Evolutionary conservation across 2,888 invertebrate species (phyloP), one percentile per base, ranked within the genome.

Genomic region (Sinodicranocentrus sp.): DNA sequence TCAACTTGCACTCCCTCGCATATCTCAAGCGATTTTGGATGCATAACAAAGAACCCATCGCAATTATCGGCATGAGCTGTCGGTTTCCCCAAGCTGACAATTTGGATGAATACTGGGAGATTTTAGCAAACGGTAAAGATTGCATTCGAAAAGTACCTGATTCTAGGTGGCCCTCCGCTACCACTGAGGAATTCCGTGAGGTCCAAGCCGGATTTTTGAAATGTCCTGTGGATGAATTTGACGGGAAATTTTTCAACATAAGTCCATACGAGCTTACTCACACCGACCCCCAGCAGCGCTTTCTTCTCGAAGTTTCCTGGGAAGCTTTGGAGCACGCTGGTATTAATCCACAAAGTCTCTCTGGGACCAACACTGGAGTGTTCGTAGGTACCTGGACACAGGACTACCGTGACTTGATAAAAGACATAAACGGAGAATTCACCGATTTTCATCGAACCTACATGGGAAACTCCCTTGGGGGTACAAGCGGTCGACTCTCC

Each of bases 401-500:
- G 43, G 71, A 79, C 15, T 79, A 79, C 17, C 48, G 71, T 13
- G 79, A 71, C 6, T 61, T 79, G n/a, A 70, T 79, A 2, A 48
- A 43, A n/a, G 57, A 61, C 25, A 19, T 25, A 2, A 82, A 82
- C 19, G 79, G 17, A 1, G 71, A 52, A 63, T 79, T 39, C 19
- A 10, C 48, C 19, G 79, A 79, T 17, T 79, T 79, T 39, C 71
- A 79, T 21, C 65, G 73, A 17, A 91, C 70, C 2, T 78, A 79
- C 21, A 52, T 79, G 28, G 70, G 79, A 72, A 87, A 92, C 76
- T 95, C 93, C 15, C 39, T 63, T 67, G 87, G 86, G 43, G 82
- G 77, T 2, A 73, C 77, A n/a, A 43, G 70, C n/a, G 72, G 82
- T 21, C 57, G 86, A 21, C 63, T 87, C 2, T 78, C 86, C 1